Evolutionary conservation across 2,888 invertebrate species (phyloP).

Genomic region (Euphydryas editha): DNA sequence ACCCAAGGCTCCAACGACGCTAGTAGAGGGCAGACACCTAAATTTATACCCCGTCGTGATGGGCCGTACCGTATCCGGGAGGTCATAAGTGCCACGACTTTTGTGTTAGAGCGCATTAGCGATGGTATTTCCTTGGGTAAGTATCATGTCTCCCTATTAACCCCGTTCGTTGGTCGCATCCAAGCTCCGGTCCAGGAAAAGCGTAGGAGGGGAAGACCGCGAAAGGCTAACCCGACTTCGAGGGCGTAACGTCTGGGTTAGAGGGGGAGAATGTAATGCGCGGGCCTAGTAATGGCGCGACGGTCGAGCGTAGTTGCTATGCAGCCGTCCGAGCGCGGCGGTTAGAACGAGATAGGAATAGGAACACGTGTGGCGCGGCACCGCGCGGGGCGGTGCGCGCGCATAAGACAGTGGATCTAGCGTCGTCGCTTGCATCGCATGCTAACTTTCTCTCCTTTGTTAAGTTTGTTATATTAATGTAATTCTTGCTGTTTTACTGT

Average conservation of each 20-base stretch:
- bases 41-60: conserved; percentile 20
- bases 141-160: conserved; percentile 14
- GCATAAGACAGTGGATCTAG: no score
- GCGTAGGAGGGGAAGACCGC: neutral
- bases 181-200: conserved; percentile 1
- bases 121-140: conserved; percentile 1
- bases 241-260: no score
- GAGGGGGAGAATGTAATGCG: conserved; percentile 11
- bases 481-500: no score
- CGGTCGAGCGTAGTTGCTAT: no score
- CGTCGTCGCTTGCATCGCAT: no score
- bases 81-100: conserved; percentile 4
- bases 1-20: conserved; percentile 22
- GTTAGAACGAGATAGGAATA: no score
- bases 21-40: conserved; percentile 8
- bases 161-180: conserved; percentile 2
- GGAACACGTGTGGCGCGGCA: no score
- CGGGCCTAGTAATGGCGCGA: neutral
- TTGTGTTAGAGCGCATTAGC: neutral
- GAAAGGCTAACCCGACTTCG: neutral
- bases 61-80: conserved; percentile 1
- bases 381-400: no score
- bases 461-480: no score
- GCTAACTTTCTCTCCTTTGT: no score
- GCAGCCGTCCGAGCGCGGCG: no score